Conservation (phyloP, 2,797 vertebrate species). For the Sphenodon punctatus region DNA sequence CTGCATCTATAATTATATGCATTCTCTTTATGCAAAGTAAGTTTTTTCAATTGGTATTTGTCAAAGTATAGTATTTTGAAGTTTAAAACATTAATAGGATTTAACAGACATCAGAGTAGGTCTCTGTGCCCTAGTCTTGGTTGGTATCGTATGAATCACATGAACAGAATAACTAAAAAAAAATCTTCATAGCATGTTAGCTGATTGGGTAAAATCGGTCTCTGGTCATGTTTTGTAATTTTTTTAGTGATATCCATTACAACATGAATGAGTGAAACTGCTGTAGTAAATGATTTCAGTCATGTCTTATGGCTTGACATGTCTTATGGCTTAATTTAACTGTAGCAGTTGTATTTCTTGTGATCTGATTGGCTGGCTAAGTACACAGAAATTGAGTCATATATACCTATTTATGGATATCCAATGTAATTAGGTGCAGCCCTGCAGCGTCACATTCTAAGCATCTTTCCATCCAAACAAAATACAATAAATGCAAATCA, state of each 20-base stretch:
- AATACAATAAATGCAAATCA: neutral
- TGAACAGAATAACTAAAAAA: no score
- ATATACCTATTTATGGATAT: conserved; percentile 64
- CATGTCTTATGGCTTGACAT: conserved; percentile 38
- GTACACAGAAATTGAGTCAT: conserved; percentile 68
- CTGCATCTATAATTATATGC: neutral
- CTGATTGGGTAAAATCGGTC: neutral
- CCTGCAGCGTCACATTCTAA: conserved; percentile 44
- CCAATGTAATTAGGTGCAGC: conserved; percentile 44
- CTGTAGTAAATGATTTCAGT: conserved; percentile 10
- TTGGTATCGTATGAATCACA: no score
- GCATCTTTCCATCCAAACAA: conserved; percentile 47
- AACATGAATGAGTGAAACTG: neutral
- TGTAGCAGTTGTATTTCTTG: conserved; percentile 40
- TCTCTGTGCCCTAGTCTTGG: no score
- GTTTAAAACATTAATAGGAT: neutral
- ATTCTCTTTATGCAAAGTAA: no score
- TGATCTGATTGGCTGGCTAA: conserved; percentile 61
- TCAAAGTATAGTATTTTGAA: no score
- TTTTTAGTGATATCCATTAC: neutral
- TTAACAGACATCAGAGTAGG: neutral
- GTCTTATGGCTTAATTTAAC: conserved; percentile 64
- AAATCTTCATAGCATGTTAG: neutral
- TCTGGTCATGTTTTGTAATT: neutral
- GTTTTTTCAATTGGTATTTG: neutral